Base-by-base conservation (phyloP, 2,888 invertebrate species). In the Rhorus exstirpatorius region DNA sequence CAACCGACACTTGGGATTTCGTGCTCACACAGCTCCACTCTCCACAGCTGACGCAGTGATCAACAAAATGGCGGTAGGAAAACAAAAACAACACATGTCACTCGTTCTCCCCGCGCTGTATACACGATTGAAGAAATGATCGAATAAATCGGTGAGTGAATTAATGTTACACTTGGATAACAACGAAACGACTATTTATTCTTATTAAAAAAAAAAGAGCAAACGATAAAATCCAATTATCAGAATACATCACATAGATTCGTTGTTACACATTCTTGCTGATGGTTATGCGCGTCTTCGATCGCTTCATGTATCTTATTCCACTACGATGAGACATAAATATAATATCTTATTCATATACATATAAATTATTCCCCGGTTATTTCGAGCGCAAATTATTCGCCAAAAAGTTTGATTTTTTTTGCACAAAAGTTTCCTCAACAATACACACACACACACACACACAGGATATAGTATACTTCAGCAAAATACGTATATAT, bases 101-200 rank as follows among this genome's bases (percentile, higher is more conserved):
- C 2, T 6, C 3, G 31, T 31, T 6, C 2, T 3, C 3, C 31
- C 3, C 31, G 31, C 3, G 6, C 31, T 31, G 31, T 3, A 31
- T 6, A 31, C 31, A 31, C 2, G 2, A 3, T 2, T 31, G 31
- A 31, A 31, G 31, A 2, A 14, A 7, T 6, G 14, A 58, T 6
- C 31, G n/a, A 55, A 10, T 7, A 24, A 35, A 58, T 17, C 10
- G 3, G 0, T 31, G n/a, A n/a, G 17, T 17, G 8, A 35, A 4
- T 1, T 35, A 35, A 17, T 7, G 12, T 4, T 8, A 7, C 17
- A 46, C 53, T 17, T 31, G 12, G 17, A 55, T 65, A 76, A 58
- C 75, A 76, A 76, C 53, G 75, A 46, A 76, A 67, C 63, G 53
- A 76, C 31, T 55, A 26, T 67, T 67, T 35, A 21, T 76, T 35